Base-by-base conservation (phyloP, 2,797 vertebrate species). In the Etheostoma nigrum region DNA sequence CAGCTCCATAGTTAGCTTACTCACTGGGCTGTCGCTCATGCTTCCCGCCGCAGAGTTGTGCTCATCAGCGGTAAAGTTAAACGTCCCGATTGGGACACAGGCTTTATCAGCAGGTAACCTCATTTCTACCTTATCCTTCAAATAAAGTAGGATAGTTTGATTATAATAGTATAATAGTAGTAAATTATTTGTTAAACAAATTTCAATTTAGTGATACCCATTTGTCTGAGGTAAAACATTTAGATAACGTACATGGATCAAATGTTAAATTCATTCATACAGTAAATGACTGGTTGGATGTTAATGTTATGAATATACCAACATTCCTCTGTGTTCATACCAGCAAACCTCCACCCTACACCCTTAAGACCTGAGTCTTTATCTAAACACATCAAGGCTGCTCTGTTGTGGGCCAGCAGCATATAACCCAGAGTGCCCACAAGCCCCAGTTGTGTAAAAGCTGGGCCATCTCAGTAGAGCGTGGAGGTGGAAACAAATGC, bases 401-500 rank as follows among this genome's bases (percentile, higher is more conserved):
- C 65, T 84, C 51, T 23, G 78, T 76, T 79, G 79, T 84, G 57
- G 80, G 47, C 55, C 82, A 66, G 68, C 65, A 83, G 83, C 80
- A 72, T 72, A 71, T 69, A 81, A 79, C 62, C 77, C 84, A 79
- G 81, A 18, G 16, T 75, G 75, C 82, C 84, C 84, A 88, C 67
- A 76, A 90, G 82, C 75, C 85, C 81, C 80, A 79, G 79, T 86
- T 82, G 88, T 89, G 83, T 78, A 82, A 86, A 92, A 90, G 89
- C 91, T 88, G 90, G 89, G 87, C 87, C 88, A 86, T 89, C 86
- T 91, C 86, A 86, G 77, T 65, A 55, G 82, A 88, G 81, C 85
- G 70, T 85, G 80, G 86, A 93, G 91, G 89, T 87, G 88, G 89
- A 91, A 90, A 88, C 89, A 88, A 92, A 91, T 47, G 86, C 81